These are phyloP conservation scores for Brachypteracias leptosomus DNA, from an alignment of 2,113 vertebrate species.

Conservation along the genomic window DNA sequence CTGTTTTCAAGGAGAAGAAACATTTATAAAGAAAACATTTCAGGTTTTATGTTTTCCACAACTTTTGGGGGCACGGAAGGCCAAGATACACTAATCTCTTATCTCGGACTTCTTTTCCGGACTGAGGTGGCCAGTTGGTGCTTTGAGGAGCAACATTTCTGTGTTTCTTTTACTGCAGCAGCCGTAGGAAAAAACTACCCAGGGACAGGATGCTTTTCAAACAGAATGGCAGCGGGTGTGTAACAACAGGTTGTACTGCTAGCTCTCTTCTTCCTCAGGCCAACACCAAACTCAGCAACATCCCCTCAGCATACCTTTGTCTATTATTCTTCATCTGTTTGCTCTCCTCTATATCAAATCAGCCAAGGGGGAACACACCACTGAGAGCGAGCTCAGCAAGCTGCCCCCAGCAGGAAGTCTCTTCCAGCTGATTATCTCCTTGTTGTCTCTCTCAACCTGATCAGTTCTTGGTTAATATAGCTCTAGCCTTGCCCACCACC, in stretches of 20 bases:
- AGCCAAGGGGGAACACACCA: no score
- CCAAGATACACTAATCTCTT: background rate
- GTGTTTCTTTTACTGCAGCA: background rate
- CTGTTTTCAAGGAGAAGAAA: background rate
- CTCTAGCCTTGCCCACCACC: no score
- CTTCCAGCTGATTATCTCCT: no score
- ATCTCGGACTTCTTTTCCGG: background rate
- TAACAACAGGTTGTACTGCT: background rate
- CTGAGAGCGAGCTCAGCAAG: no score
- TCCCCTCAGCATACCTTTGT: no score
- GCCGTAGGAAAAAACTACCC: background rate
- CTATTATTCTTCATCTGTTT: no score
- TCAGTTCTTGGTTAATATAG: no score
- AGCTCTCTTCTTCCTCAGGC: no score
- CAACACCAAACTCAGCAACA: no score
- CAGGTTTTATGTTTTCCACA: background rate
- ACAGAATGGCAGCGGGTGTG: background rate
- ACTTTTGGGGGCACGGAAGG: rapidly evolving
- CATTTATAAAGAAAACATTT: background rate
- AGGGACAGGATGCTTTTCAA: background rate
- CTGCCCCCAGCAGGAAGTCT: no score
- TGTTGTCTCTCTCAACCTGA: no score
- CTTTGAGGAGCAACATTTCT: background rate
- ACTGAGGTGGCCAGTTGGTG: background rate
- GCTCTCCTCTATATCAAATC: no score